Evolutionary conservation across 2,888 invertebrate species (phyloP).

Genomic region (Agonopterix arenella): DNA sequence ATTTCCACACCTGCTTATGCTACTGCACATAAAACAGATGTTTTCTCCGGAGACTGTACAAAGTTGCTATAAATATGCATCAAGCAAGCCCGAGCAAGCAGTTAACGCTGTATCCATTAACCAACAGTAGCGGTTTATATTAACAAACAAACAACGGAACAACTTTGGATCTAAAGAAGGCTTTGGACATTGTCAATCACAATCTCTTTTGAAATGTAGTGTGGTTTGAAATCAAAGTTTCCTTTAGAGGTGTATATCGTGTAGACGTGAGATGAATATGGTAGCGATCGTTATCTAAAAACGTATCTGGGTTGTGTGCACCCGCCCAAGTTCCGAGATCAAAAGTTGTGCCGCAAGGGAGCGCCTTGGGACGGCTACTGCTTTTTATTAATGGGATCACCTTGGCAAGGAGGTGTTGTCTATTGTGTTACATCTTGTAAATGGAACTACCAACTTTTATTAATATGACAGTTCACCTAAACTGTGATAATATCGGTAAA

Average conservation of each 20-base stretch:
- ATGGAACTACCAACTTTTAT: neutral
- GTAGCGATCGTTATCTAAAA: constrained; percentile 37
- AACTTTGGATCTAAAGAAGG: constrained; percentile 23
- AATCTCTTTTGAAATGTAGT: constrained; percentile 9
- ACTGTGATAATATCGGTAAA: too few species aligned
- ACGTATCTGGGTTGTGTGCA: constrained; percentile 28
- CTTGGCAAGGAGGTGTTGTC: constrained; percentile 15
- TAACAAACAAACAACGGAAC: constrained; percentile 37
- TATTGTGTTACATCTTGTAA: constrained; percentile 1
- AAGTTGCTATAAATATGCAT: constrained; percentile 48
- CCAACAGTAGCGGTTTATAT: constrained; percentile 44
- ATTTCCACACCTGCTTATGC: constrained; percentile 37
- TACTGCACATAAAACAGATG: constrained; percentile 30
- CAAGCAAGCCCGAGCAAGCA: constrained; percentile 32
- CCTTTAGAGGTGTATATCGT: constrained; percentile 19
- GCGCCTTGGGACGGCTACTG: constrained; percentile 27
- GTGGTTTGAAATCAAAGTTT: constrained; percentile 24
- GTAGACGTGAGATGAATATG: constrained; percentile 21
- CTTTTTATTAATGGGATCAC: constrained; percentile 24
- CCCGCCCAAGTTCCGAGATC: constrained; percentile 23
- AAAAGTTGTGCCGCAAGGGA: constrained; percentile 45
- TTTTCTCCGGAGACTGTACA: constrained; percentile 35
- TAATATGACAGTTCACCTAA: too few species aligned
- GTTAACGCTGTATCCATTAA: constrained; percentile 49
- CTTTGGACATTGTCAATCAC: constrained; percentile 19